Evolutionary conservation across 2,113 vertebrate species (phyloP), one percentile per base, ranked within the genome.

Genomic region (Nicator chloris): DNA sequence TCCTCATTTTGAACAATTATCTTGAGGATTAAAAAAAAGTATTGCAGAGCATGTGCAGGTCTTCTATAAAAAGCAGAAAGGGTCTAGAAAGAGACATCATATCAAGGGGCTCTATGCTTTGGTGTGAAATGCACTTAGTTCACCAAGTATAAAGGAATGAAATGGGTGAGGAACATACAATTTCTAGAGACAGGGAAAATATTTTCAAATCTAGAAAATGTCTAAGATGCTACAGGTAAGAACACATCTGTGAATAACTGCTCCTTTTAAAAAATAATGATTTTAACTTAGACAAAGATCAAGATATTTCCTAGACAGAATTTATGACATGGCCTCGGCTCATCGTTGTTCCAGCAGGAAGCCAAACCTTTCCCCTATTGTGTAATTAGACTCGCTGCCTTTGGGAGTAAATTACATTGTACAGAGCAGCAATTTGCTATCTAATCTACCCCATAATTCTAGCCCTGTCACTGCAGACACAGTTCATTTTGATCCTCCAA

Each of bases 401-500:
- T 93, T 70, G 68, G 54, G 39, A 90, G 91, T 95, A 95, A 97
- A 84, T 96, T 97, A 96, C 88, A 19, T 92, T 80, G 83, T 84
- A 94, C 77, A 65, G 96, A 96, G 95, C 81, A 96, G 95, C 95
- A 97, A 97, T 97, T 95, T 97, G 89, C 96, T 96, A 82, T 97
- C 96, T 97, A 94, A 98, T 97, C 97, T 96, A 95, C 82, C 93
- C 95, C 86, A 82, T 97, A 97, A 98, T 97, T 98, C 94, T 91
- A 97, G 82, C 82, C 84, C 93, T 97, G 96, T 96, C 93, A 95
- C 88, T 95, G 92, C 95, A 97, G 87, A 97, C 80, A 86, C 94
- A 90, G 63, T 77, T 94, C 84, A 86, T 96, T 96, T 96, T 97
- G 97, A 98, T 97, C 91, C 86, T 96, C 94, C 93, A 97, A 96